A percentile compares a stretch with the other conserved stretches of the same genome.
These are phyloP conservation scores for Plumapathes pennacea DNA, from an alignment of 92 coral and sea anemone species.

Conservation along the genomic window DNA sequence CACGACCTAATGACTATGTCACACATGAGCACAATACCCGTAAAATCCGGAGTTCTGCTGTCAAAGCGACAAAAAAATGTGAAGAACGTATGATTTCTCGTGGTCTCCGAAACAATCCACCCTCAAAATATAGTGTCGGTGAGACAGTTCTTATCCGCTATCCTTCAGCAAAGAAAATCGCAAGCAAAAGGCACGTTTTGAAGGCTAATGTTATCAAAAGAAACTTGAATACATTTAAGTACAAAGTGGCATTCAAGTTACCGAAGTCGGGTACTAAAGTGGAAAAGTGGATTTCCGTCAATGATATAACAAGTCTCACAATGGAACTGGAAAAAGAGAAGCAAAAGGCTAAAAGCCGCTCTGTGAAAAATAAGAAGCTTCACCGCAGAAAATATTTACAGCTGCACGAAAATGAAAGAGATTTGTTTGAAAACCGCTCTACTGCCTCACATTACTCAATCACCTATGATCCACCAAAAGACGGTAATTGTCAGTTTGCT, in stretches of 20 bases:
- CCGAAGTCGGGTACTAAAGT: constrained; percentile 10
- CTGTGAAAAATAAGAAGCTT: background rate
- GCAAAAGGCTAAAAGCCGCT: background rate
- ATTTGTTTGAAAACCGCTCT: constrained; percentile 17
- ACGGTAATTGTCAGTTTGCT: constrained; percentile 24
- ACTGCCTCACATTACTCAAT: constrained; percentile 8
- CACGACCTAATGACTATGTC: no score
- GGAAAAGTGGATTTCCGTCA: constrained; percentile 16
- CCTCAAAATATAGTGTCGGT: constrained; percentile 24
- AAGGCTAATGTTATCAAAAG: constrained; percentile 8
- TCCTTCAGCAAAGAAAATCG: constrained; percentile 25
- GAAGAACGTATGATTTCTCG: constrained; percentile 19
- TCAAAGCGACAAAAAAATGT: constrained; percentile 16
- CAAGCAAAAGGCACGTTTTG: constrained; percentile 19
- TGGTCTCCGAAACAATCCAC: constrained; percentile 25
- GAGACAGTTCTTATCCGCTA: constrained; percentile 38
- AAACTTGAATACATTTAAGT: constrained; percentile 19
- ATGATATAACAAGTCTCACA: constrained; percentile 28
- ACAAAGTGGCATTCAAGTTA: constrained; percentile 26
- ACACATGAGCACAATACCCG: no score
- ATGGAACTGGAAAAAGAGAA: constrained; percentile 2
- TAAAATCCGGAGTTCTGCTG: constrained; percentile 17
- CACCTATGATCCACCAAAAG: constrained; percentile 9
- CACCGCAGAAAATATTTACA: constrained; percentile 10
- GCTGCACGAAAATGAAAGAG: constrained; percentile 7